phyloP scores from a whole-genome alignment of 2,797 vertebrate species.

The Ficedula albicollis region DNA sequence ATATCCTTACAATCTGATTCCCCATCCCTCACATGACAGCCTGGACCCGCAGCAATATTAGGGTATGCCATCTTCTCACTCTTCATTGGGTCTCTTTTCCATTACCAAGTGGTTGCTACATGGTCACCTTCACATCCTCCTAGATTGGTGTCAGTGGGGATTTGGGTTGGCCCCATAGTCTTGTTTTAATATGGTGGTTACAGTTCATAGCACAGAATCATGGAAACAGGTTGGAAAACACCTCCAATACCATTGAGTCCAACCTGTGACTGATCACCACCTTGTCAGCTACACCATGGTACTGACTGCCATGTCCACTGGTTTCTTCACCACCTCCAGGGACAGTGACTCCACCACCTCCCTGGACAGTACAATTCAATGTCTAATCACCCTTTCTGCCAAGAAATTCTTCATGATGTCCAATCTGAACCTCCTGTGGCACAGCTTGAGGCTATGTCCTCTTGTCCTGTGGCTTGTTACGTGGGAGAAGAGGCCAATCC shows the following conservation, averaged over 20 bases:
- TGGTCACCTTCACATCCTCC: neutral
- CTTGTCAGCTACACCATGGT: neutral
- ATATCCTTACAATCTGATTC: neutral
- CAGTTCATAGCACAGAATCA: neutral
- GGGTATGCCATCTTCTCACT: neutral
- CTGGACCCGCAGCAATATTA: neutral
- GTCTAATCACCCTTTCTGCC: neutral
- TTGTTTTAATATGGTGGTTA: neutral
- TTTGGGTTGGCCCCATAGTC: neutral
- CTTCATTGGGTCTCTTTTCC: neutral
- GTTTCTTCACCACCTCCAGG: neutral
- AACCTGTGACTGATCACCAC: neutral
- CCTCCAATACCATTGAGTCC: neutral
- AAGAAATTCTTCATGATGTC: neutral
- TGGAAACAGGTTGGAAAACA: neutral
- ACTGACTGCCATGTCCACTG: neutral
- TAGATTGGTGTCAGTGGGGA: accelerated
- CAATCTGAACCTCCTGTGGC: neutral
- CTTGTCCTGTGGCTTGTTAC: neutral
- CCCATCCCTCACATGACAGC: neutral
- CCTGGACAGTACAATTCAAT: neutral
- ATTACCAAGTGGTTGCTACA: neutral
- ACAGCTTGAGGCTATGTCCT: neutral
- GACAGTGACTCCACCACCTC: neutral
- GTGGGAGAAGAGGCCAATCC: neutral